Evolutionary conservation across 2,888 invertebrate genomes (phyloP), one percentile per base, ranked within the genome.

Genomic region (Drosophila demipolita): DNA sequence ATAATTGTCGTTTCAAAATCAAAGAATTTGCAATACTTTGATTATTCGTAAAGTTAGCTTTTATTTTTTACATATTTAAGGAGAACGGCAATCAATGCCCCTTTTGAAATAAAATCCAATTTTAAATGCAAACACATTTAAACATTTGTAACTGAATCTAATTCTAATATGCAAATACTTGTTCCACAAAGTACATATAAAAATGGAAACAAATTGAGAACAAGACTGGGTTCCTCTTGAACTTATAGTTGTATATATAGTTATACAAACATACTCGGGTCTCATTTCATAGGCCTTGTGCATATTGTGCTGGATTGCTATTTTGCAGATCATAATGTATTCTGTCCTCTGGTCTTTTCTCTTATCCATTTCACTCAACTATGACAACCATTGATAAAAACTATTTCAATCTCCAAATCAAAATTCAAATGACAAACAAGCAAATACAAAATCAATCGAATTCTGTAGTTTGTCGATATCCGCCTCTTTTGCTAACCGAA

Each of bases 301-400:
- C 81, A 75, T 76, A 84, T 84, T 84, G 85, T 66, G 57, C 20
- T 65, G 62, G 64, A 75, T 82, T 83, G 78, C 73, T 70, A 83
- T 83, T 79, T 71, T 54, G 3, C 52, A 66, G 54, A 63, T 68
- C 20, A 38, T 38, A 58, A 32, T 48, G 26, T 53, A 45, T 20
- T 8, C 68, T 32, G 55, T 12, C 12, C 20, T 1, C 45, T 12
- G 7, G 3, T 45, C 66, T 55, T 53, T 57, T 55, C 57, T 58
- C 50, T 57, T 71, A 77, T 86, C 74, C 87, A 81, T 83, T 87
- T 83, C 82, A 88, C 83, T 86, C 90, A 90, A 78, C 83, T 88
- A 80, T 86, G 82, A 74, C 76, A 81, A 84, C 83, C 87, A 90
- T 90, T 90, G 84, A 69, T 73, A 81, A 90, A 80, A 79, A 89